Evolutionary conservation across 2,888 invertebrate genomes (phyloP), one percentile per base, ranked within the genome.

Genomic region (Cheilosia pagana): DNA sequence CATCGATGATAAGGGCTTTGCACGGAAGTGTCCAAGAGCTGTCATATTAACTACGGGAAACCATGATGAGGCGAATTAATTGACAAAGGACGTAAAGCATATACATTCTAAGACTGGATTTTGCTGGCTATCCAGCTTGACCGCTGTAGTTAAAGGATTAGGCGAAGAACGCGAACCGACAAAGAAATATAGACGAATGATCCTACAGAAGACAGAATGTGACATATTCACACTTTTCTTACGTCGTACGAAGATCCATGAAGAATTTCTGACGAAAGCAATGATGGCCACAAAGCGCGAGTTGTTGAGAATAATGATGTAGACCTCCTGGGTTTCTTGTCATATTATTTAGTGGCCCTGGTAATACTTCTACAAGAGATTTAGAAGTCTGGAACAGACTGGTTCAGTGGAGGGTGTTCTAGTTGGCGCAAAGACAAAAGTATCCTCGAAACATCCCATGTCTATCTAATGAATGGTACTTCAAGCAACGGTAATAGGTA

Each of bases 391-490:
- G 35, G 6, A 4, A 60, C 28, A 21, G 52, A 25, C 21, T 12
- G 70, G 65, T 25, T 25, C 25, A 25, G 25, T 25, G 25, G 25
- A 74, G 52, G 59, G 71, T n/a, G 52, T 75, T 4, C 25, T 25
- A 25, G 65, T 88, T n/a, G 75, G 78, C 7, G 6, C 87, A 6
- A 87, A 87, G 63, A 81, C 87, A 7, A 87, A 81, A 43, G 87
- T 89, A 19, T 85, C 87, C 16, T 87, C 88, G n/a, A 41, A 87
- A 6, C 87, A 86, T 39, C 81, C 70, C 1, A 43, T 87, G 39
- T 87, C 87, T 10, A 88, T 87, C 5, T 87, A 86, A 4, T 70
- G 87, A 23, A 63, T 88, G 62, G 88, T 88, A 67, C 72, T 88
- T 14, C 62, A 87, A n/a, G 86, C 87, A 2, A 87, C 88, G 1